Evolutionary conservation across 1,140 invertebrate genomes (phyloP), one percentile per base, ranked within the genome.

Genomic region (Tetramorium alpestre): DNA sequence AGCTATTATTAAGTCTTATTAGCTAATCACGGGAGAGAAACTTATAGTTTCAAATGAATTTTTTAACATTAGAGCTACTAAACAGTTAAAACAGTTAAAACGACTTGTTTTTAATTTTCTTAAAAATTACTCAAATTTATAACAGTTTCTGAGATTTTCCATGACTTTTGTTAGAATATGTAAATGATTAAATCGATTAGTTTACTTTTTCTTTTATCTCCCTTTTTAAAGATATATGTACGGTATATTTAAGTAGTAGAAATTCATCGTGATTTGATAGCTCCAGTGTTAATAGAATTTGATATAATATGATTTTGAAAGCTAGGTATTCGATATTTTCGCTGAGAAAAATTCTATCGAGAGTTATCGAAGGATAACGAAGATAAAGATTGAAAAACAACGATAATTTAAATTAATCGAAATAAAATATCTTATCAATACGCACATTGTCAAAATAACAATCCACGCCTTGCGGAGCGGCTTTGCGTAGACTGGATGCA

Each of bases 401-500:
- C 7, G 51, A 33, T 47, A 25, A 33, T 33, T 56, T 41, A 25
- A 44, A 76, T 28, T 22, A 18, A 22, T 11, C 10, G 44, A 44
- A 44, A 28, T 25, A 16, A 64, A 3, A 49, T 51, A 18, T 72
- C 22, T 16, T 72, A 69, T 60, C 13, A 0, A 54, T 54, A 87
- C 94, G 91, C 95, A 97, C 97, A 94, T 97, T 97, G 91, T 97
- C 97, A 94, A 97, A 97, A 90, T 97, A 97, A 87, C 97, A 97
- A 89, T 98, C 97, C 2, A 97, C 93, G 49, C 97, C 97, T 16
- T 97, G 94, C 0, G 97, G 97, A n/a, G 97, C 97, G 41, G 94
- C 95, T 93, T 97, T 94, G 89, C 95, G 96, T n/a, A 98, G 94
- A 54, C 94, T 95, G 54, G 94, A 75, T 7, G 91, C 92, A 51